Percentiles rank a stretch among this genome's conserved stretches.
These are phyloP conservation scores for Anastrepha ludens DNA, from an alignment of 1,140 invertebrate species.

Conservation along the genomic window DNA sequence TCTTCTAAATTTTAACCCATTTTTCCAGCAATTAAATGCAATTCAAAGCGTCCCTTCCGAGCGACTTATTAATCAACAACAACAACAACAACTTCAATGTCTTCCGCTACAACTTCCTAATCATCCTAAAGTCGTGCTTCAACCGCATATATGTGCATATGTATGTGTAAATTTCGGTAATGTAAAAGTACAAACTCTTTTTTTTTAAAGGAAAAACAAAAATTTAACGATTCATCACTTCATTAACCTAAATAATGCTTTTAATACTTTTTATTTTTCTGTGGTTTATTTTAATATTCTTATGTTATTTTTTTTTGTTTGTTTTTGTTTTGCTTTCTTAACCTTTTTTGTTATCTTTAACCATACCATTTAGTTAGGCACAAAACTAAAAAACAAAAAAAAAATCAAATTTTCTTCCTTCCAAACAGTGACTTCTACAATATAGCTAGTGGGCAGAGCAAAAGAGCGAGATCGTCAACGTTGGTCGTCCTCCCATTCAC, in stretches of 20 bases:
- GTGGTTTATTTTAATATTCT: constrained; percentile 16
- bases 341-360: constrained; percentile 1
- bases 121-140: constrained; percentile 1
- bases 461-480: constrained; percentile 46
- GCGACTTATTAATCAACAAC: constrained; percentile 4
- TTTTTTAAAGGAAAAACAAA: constrained; percentile 15
- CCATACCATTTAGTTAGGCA: constrained; percentile 37
- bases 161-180: constrained; percentile 26
- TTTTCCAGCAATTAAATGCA: not conserved
- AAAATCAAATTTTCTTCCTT: constrained; percentile 52
- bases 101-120: constrained; percentile 18
- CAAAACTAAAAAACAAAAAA: constrained; percentile 33
- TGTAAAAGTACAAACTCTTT: not conserved
- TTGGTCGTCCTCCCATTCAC: constrained; percentile 55
- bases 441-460: constrained; percentile 51
- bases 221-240: not conserved
- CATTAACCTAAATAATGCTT: constrained; percentile 1
- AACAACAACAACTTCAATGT: constrained; percentile 5
- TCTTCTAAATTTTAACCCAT: constrained; percentile 7
- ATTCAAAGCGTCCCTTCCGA: not conserved
- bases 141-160: not conserved
- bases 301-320: constrained; percentile 10
- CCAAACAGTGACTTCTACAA: constrained; percentile 41
- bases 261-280: constrained; percentile 3
- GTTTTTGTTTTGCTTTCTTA: constrained; percentile 1